Base-by-base conservation (phyloP, 2,113 vertebrate species). In the Desmodus rotundus region DNA sequence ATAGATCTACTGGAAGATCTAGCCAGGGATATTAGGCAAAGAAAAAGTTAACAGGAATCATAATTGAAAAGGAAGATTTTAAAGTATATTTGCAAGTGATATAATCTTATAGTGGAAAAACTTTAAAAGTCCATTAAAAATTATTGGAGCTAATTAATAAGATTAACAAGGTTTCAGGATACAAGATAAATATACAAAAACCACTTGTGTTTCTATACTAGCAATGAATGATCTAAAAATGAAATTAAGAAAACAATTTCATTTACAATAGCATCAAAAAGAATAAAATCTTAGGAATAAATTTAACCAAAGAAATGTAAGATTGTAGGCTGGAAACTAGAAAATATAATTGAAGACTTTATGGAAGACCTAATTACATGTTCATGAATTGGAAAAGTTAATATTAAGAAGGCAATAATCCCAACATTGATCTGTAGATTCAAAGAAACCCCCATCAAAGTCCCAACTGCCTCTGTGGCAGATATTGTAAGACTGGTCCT, bases 171-270 rank as follows among this genome's bases (percentile, higher is more conserved):
- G 6, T 67, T 92, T 86, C 68, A 93, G 20, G 26, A 87, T 77
- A 82, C 6, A 82, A 85, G 19, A 81, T 63, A 74, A 89, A 92
- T 70, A 81, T 76, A 45, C 8, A 68, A 81, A 74, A 81, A 68
- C 1, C 31, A 89, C 8, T 83, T 90, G 15, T 43, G 70, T 91
- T 73, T 81, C 20, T 94, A 36, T 15, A 50, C 33, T 56, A 77
- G 2, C 28, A 84, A 87, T 67, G n/a, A 93, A 67, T 73, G 14
- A 84, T 56, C 38, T 68, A 83, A 96, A 85, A 84, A 52, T 93
- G 12, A 90, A 95, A 84, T 84, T 94, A 78, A 93, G 56, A 89
- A 77, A 82, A 76, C 14, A 88, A 77, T 88, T 76, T 6, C 28
- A 67, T 43, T 65, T 54, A 50, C 43, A 77, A 63, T 61, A 45